phyloP scores from a whole-genome alignment of 2,888 invertebrate genomes.

The Eumerus sabulonum region DNA sequence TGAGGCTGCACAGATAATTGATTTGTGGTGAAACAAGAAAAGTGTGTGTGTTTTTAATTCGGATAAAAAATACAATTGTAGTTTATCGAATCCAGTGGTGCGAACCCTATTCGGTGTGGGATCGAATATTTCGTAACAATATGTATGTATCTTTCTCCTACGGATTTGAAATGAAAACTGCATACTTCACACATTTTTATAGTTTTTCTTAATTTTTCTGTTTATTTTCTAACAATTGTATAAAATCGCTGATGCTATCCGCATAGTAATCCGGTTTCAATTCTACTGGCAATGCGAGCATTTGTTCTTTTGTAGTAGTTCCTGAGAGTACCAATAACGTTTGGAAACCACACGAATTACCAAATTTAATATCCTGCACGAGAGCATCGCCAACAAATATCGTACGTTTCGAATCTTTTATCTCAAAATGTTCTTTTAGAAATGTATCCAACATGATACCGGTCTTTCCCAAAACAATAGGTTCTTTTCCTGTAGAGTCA shows the following conservation, averaged over 20 bases:
- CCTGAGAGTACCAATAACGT: conserved; percentile 86
- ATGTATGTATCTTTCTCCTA: conserved; percentile 11
- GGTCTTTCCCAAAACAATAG: conserved; percentile 79
- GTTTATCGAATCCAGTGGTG: neutral
- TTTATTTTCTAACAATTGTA: conserved; percentile 69
- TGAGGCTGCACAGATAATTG: no score
- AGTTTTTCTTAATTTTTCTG: neutral
- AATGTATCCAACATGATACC: conserved; percentile 75
- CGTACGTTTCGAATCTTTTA: conserved; percentile 83
- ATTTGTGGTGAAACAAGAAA: no score
- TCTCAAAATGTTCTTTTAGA: conserved; percentile 74
- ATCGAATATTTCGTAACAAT: neutral
- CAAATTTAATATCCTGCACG: conserved; percentile 88
- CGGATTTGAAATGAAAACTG: conserved; percentile 42
- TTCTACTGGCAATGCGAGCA: conserved; percentile 71
- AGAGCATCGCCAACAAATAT: conserved; percentile 92
- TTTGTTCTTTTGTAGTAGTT: conserved; percentile 72
- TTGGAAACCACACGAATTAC: conserved; percentile 84
- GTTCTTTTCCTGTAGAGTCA: conserved; percentile 74
- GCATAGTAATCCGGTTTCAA: conserved; percentile 75
- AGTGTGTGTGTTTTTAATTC: no score
- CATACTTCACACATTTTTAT: no score
- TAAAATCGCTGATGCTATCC: conserved; percentile 74
- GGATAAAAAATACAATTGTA: no score
- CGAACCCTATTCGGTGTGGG: no score